Conservation (phyloP, 1,140 invertebrate species). For the Solen grandis region DNA sequence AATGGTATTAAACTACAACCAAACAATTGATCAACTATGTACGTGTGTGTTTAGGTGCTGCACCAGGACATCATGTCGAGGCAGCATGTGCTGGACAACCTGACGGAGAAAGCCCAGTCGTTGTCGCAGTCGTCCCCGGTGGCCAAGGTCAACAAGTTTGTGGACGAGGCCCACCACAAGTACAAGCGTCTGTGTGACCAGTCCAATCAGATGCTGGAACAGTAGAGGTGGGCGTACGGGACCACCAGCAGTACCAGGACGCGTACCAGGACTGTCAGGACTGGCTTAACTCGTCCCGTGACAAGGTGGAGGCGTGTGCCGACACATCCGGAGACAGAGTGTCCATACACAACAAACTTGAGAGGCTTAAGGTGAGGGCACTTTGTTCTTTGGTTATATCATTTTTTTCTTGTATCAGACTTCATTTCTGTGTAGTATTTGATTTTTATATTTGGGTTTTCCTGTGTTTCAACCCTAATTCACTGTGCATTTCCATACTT, state of each 20-base stretch:
- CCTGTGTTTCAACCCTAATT: too few species aligned
- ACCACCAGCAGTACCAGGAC: slow-evolving; percentile 93
- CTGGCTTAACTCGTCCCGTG: slow-evolving; percentile 93
- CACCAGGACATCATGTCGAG: slow-evolving; percentile 97
- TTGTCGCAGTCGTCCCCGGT: slow-evolving; percentile 85
- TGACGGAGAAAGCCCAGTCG: slow-evolving; percentile 95
- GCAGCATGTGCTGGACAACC: slow-evolving; percentile 92
- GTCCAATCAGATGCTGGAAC: slow-evolving; percentile 91
- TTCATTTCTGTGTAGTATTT: too few species aligned
- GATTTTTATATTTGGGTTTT: too few species aligned
- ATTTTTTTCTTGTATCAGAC: too few species aligned
- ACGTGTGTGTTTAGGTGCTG: too few species aligned
- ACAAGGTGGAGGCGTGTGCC: slow-evolving; percentile 92
- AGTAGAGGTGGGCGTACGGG: slow-evolving; percentile 93
- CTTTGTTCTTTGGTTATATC: too few species aligned
- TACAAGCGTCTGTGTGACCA: slow-evolving; percentile 94
- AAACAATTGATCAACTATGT: too few species aligned
- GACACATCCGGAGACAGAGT: slow-evolving; percentile 93
- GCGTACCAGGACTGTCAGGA: slow-evolving; percentile 93
- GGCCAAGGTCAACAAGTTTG: slow-evolving; percentile 86
- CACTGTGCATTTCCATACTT: too few species aligned
- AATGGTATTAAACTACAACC: too few species aligned
- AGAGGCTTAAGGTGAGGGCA: slow-evolving; percentile 87
- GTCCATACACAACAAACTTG: slow-evolving; percentile 93
- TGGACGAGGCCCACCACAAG: slow-evolving; percentile 93